Conservation (phyloP, 2,113 vertebrate genomes). For the Oenanthe oenanthe region DNA sequence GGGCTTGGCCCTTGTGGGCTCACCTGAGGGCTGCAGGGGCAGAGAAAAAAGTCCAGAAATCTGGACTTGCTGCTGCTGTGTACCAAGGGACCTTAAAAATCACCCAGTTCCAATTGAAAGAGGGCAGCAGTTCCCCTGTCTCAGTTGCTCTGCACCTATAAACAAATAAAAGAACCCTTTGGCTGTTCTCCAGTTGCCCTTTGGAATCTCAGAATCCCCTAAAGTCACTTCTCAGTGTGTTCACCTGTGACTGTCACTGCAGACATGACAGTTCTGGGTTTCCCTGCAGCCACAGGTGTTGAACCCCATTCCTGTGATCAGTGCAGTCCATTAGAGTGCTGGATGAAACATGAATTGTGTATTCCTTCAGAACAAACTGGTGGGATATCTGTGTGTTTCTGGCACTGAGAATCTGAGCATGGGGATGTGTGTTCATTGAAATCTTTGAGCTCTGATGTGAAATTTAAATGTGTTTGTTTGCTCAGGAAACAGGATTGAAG, state of each 20-base stretch:
- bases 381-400: neutral
- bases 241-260: neutral
- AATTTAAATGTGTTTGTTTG: neutral
- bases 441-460: neutral
- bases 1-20: neutral
- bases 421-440: neutral
- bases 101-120: rapidly evolving
- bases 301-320: conserved; percentile 70
- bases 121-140: neutral
- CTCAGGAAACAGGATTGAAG: neutral
- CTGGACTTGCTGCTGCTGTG: neutral
- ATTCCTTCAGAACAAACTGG: neutral
- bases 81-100: neutral
- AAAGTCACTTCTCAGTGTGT: neutral
- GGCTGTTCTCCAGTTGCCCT: neutral
- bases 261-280: conserved; percentile 39
- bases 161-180: neutral
- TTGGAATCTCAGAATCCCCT: neutral
- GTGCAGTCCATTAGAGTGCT: conserved; percentile 66
- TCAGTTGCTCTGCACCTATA: neutral
- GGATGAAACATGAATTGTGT: conserved; percentile 75
- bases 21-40: neutral
- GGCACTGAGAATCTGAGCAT: neutral
- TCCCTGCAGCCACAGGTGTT: conserved; percentile 58
- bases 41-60: neutral